Evolutionary conservation across 92 coral and sea anemone genomes (phyloP).

Genomic region (Paragorgia papillata): DNA sequence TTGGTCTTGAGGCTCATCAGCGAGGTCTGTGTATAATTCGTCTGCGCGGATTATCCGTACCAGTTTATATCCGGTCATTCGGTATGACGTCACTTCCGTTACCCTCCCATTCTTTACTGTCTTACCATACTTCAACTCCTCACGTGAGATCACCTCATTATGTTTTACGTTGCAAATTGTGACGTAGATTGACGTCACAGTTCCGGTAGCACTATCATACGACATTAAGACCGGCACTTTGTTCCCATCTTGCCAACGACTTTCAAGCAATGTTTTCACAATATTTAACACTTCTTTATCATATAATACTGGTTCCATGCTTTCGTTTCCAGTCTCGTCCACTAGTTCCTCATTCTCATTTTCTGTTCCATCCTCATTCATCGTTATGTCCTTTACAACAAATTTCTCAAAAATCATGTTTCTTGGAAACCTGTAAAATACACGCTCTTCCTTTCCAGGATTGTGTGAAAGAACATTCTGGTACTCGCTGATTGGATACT

Average conservation of each 20-base stretch:
- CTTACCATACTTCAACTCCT: constrained; percentile 22
- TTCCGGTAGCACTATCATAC: not conserved
- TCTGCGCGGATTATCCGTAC: constrained; percentile 14
- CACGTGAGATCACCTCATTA: constrained; percentile 24
- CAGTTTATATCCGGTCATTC: not conserved
- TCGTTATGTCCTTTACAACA: not conserved
- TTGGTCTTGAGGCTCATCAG: not conserved
- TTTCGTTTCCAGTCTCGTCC: not conserved
- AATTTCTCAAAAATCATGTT: constrained; percentile 21
- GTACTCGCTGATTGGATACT: constrained; percentile 18
- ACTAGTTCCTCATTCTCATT: constrained; percentile 1
- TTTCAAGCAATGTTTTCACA: not conserved
- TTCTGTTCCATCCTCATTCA: not conserved
- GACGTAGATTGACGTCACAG: constrained; percentile 9
- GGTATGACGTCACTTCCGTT: constrained; percentile 22
- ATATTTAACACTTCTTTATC: not conserved
- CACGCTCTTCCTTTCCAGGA: not conserved
- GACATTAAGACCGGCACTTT: constrained; percentile 5
- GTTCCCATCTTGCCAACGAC: constrained; percentile 5
- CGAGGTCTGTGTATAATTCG: not conserved
- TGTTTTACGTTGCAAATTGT: not conserved
- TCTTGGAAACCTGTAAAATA: constrained; percentile 22
- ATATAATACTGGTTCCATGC: not conserved
- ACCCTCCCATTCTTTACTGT: not conserved
- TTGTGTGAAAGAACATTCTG: not conserved